phyloP scores from a whole-genome alignment of 2,113 vertebrate genomes.

The Chloebia gouldiae region DNA sequence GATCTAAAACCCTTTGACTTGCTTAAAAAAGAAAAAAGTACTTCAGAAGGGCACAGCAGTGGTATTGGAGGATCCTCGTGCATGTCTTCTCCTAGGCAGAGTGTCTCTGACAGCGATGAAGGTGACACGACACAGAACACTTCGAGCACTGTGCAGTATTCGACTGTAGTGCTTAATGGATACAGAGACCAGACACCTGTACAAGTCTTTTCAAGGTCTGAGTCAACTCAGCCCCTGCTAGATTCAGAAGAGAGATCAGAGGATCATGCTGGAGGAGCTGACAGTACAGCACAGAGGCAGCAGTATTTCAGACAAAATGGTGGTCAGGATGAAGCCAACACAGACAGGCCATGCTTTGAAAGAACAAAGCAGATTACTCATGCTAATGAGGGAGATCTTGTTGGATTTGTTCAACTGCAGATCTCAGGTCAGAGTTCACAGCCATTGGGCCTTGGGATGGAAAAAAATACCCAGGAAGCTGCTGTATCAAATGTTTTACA shows the following conservation, averaged over 20 bases:
- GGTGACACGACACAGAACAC: conserved; percentile 88
- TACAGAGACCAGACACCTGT: conserved; percentile 91
- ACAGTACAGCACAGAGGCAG: conserved; percentile 48
- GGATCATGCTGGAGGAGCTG: conserved; percentile 66
- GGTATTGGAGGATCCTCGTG: conserved; percentile 96
- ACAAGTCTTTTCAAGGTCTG: conserved; percentile 87
- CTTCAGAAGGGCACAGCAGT: conserved; percentile 94
- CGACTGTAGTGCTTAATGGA: conserved; percentile 88
- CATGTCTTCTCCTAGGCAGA: conserved; percentile 94
- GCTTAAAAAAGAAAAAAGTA: conserved; percentile 90
- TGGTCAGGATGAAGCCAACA: conserved; percentile 46
- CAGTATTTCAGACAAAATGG: conserved; percentile 78
- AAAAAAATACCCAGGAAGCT: conserved; percentile 61
- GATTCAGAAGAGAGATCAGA: conserved; percentile 88
- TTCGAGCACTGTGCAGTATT: conserved; percentile 93
- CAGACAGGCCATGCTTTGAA: conserved; percentile 68
- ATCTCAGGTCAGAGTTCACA: conserved; percentile 62
- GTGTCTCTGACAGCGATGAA: conserved; percentile 91
- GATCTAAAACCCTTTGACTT: conserved; percentile 85
- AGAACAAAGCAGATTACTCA: conserved; percentile 33
- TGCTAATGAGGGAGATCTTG: conserved; percentile 50
- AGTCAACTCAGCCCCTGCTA: conserved; percentile 94
- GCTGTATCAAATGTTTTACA: conserved; percentile 29
- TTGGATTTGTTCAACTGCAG: conserved; percentile 68
- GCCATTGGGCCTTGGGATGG: conserved; percentile 66